A percentile compares a stretch with the other conserved stretches of the same genome.
Evolutionary conservation across 2,797 vertebrate genomes (phyloP).

Genomic region (Rhincodon typus): DNA sequence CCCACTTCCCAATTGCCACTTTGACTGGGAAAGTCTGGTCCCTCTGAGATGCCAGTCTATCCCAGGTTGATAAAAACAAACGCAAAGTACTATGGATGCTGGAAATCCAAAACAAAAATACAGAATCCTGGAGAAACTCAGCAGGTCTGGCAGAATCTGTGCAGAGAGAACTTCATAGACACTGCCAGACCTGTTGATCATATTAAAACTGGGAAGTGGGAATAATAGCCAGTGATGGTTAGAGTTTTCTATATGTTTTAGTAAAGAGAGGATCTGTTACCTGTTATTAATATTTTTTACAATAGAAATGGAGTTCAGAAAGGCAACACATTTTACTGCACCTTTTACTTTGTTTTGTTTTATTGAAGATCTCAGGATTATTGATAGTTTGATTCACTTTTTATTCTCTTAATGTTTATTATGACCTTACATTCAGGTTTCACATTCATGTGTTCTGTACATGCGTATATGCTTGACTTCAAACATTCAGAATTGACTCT

Average conservation of each 20-base stretch:
- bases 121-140: too few relatives aligned
- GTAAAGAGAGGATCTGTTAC: neutral
- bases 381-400: slow-evolving; percentile 8
- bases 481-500: slow-evolving; percentile 7
- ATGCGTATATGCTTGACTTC: slow-evolving; percentile 35
- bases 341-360: neutral
- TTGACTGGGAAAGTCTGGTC: too few relatives aligned
- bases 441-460: slow-evolving; percentile 13
- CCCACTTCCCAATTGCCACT: too few relatives aligned
- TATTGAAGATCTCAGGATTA: neutral
- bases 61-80: too few relatives aligned
- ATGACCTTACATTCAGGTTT: neutral
- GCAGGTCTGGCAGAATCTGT: too few relatives aligned
- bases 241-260: neutral
- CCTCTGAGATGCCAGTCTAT: too few relatives aligned
- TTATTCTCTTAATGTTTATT: slow-evolving; percentile 22
- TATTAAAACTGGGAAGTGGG: neutral
- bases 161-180: too few relatives aligned
- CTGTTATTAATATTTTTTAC: neutral
- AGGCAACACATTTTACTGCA: neutral
- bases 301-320: neutral
- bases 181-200: neutral
- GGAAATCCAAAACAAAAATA: too few relatives aligned
- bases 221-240: neutral
- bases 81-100: too few relatives aligned